phyloP scores from a whole-genome alignment of 2,888 invertebrate genomes.

The Acanthosoma haemorrhoidale region DNA sequence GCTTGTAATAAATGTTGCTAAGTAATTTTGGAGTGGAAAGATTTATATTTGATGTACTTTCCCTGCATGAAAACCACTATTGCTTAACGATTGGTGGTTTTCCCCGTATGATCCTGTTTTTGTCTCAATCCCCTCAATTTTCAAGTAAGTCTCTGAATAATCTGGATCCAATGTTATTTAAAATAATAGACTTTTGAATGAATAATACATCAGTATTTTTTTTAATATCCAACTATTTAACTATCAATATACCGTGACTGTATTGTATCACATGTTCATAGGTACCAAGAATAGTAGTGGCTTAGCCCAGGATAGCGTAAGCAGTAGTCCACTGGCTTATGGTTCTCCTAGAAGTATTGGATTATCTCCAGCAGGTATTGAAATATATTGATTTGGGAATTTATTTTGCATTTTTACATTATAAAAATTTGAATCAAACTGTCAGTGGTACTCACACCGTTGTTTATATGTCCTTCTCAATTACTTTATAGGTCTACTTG shows the following conservation, averaged over 20 bases:
- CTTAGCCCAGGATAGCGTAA: slow-evolving; percentile 48
- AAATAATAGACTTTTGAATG: no score
- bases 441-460: no score
- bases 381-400: neutral
- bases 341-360: slow-evolving; percentile 54
- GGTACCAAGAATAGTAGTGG: slow-evolving; percentile 34
- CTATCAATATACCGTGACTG: no score
- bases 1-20: neutral
- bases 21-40: neutral
- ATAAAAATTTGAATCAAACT: no score
- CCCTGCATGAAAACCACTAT: slow-evolving; percentile 18
- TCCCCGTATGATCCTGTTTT: neutral
- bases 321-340: slow-evolving; percentile 53
- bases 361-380: slow-evolving; percentile 52
- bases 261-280: slow-evolving; percentile 16
- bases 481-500: no score
- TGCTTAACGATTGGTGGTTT: slow-evolving; percentile 6
- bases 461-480: no score
- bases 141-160: no score
- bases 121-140: neutral
- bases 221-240: no score
- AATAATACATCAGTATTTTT: neutral
- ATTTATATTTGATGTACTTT: neutral
- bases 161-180: no score
- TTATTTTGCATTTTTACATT: no score